phyloP scores from a whole-genome alignment of 2,888 invertebrate genomes.

The Eurois occulta region DNA sequence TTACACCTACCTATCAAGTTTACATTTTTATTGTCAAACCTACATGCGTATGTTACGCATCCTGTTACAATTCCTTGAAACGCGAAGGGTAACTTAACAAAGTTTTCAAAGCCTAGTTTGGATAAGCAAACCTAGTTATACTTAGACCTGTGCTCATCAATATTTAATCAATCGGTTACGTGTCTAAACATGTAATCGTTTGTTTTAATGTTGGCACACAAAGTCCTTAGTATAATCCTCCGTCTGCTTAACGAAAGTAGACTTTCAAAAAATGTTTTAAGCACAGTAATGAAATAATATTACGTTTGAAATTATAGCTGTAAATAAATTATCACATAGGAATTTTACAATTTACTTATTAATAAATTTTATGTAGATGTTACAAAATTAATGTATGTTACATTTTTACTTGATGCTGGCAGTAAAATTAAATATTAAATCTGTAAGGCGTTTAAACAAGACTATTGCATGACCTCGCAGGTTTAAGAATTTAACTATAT shows the following conservation, averaged over 20 bases:
- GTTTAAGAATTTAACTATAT: background rate
- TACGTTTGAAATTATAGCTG: conserved; percentile 25
- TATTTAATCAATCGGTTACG: conserved; percentile 2
- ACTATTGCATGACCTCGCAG: conserved; percentile 43
- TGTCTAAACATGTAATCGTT: background rate
- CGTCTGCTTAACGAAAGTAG: background rate
- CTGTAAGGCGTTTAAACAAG: conserved; percentile 14
- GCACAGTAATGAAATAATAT: conserved; percentile 32
- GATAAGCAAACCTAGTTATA: no score
- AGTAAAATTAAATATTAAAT: conserved; percentile 24
- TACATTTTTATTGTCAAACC: conserved; percentile 81
- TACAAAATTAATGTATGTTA: conserved; percentile 33
- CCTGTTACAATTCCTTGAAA: conserved; percentile 67
- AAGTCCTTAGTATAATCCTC: background rate
- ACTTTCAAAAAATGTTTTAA: conserved; percentile 34
- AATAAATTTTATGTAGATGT: conserved; percentile 38
- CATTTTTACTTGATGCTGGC: conserved; percentile 34
- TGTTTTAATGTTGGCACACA: background rate
- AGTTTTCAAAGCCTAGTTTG: conserved; percentile 26
- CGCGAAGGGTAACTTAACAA: conserved; percentile 35
- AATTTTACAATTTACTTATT: conserved; percentile 23
- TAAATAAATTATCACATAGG: conserved; percentile 19
- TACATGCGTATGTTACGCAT: conserved; percentile 70
- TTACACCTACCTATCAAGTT: conserved; percentile 66
- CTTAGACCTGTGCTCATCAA: background rate